Evolutionary conservation across 2,113 vertebrate genomes (phyloP).

Genomic region (Nerophis ophidion): DNA sequence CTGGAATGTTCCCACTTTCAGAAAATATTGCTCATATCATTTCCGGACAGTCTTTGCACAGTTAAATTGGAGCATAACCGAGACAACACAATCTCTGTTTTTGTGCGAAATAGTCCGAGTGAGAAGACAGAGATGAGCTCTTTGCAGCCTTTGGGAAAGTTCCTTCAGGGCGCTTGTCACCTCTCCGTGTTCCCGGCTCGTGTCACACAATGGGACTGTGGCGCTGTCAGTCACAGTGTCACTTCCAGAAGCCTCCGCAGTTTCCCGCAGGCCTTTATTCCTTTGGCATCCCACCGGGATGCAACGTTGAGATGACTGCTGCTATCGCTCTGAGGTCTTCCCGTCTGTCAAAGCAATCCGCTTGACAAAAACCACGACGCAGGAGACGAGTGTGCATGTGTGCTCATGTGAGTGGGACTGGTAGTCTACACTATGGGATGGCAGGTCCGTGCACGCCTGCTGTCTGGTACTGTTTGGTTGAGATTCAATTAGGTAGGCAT

Average conservation of each 20-base stretch:
- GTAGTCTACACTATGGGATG: too few species aligned
- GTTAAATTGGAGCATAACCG: background rate
- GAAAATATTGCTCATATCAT: background rate
- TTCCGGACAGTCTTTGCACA: background rate
- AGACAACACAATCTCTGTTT: background rate
- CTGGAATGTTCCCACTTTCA: background rate
- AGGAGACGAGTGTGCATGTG: constrained; percentile 4
- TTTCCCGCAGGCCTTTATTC: constrained; percentile 16
- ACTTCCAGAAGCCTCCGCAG: constrained; percentile 15
- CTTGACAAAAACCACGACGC: constrained; percentile 12
- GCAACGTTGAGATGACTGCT: constrained; percentile 32
- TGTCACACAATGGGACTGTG: constrained; percentile 15
- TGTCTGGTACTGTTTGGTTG: too few species aligned
- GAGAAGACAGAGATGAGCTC: constrained; percentile 13
- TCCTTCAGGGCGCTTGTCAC: constrained; percentile 10
- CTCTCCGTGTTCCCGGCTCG: constrained; percentile 12
- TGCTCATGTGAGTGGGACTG: background rate
- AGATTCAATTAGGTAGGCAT: too few species aligned
- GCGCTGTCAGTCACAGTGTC: constrained; percentile 47
- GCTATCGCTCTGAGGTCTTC: constrained; percentile 23
- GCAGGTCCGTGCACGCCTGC: too few species aligned
- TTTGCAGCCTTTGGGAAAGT: constrained; percentile 14
- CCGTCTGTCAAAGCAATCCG: constrained; percentile 35
- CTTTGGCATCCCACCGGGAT: constrained; percentile 22
- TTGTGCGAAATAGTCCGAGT: constrained; percentile 21